Base-by-base conservation (phyloP, 2,113 vertebrate species). In the Strix uralensis region DNA sequence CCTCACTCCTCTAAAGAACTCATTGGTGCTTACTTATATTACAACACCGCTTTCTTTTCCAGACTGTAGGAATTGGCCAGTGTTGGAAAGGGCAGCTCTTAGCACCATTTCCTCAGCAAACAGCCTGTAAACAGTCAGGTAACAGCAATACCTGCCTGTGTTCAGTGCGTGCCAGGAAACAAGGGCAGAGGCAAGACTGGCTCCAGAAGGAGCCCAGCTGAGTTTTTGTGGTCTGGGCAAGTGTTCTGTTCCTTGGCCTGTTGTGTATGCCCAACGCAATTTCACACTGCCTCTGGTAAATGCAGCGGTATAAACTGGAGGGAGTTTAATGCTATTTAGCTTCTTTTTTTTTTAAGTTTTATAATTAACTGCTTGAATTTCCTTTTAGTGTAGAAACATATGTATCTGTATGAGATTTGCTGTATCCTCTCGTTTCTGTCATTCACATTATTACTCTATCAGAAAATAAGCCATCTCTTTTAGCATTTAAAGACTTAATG, bases 21-120 rank as follows among this genome's bases (percentile, higher is more conserved):
- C 2, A 0, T 14, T 80, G 40, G 13, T 2, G 1, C 13, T 57
- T 57, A 52, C 19, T 77, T 67, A 4, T 27, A 7, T 46, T 73
- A 55, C 66, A 67, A n/a, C 13, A n/a, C 18, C 0, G 0, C 8
- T 16, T 10, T 63, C 27, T 40, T 47, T 78, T 70, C n/a, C 32
- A 34, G 7, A 2, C 32, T 67, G 9, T 20, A 47, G 46, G 57
- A 51, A 57, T 30, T 40, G 54, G 29, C 15, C 10, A 1, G 5
- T 23, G 29, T 58, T 72, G 52, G 47, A 58, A 42, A 52, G 0
- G 0, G 54, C n/a, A 65, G 27, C 13, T n/a, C 27, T 63, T 8
- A 3, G 54, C 0, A 0, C 29, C 1, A 1, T 36, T 78, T 79
- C 55, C 22, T 82, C 61, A 70, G 46, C 66, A 73, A 38, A 47